These are phyloP conservation scores for Tetraneura akinire DNA, from an alignment of 1,140 invertebrate genomes.

Conservation along the genomic window DNA sequence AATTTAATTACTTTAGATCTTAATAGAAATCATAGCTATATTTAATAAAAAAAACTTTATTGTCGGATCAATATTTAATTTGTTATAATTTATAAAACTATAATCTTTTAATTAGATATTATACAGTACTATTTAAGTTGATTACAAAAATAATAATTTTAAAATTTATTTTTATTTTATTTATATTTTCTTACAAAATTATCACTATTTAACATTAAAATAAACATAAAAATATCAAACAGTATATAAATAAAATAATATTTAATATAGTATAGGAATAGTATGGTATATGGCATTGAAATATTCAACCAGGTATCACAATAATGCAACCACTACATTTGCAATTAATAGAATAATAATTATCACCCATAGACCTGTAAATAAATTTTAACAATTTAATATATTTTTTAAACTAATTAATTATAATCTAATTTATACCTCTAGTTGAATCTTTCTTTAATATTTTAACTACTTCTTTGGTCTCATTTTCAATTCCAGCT, in stretches of 20 bases:
- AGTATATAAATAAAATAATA: too few relatives aligned
- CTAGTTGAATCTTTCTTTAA: slow-evolving; percentile 48
- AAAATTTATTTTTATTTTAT: neutral
- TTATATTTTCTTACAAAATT: neutral
- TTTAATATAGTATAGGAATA: too few relatives aligned
- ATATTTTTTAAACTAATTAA: neutral
- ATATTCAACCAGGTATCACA: slow-evolving; percentile 29
- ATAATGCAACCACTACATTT: slow-evolving; percentile 57
- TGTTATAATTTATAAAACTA: too few relatives aligned
- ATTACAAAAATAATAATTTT: neutral
- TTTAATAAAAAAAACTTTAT: too few relatives aligned
- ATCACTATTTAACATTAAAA: too few relatives aligned
- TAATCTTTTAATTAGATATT: too few relatives aligned
- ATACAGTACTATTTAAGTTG: too few relatives aligned
- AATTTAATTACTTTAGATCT: too few relatives aligned
- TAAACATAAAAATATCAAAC: too few relatives aligned
- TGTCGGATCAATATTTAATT: too few relatives aligned
- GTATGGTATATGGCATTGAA: too few relatives aligned
- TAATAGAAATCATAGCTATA: too few relatives aligned
- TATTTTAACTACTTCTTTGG: slow-evolving; percentile 57
- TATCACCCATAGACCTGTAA: slow-evolving; percentile 66
- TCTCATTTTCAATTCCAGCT: slow-evolving; percentile 68
- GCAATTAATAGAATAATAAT: slow-evolving; percentile 68
- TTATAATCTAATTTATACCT: neutral
- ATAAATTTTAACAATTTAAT: slow-evolving; percentile 49